Base-by-base conservation (phyloP, 2,888 invertebrate genomes). In the Campoplex capitator region DNA sequence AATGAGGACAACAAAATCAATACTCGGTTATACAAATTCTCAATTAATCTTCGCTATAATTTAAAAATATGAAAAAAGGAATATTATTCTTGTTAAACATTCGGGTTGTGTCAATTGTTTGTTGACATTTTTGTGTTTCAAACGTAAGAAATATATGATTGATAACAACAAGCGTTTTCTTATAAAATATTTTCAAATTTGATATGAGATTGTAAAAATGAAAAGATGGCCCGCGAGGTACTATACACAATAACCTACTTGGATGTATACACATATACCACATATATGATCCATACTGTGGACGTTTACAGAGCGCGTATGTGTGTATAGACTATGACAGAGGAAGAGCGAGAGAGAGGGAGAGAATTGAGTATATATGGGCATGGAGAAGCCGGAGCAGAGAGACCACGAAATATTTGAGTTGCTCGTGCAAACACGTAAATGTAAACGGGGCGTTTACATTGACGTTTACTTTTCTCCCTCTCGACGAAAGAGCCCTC, bases 391-490 rank as follows among this genome's bases (percentile, higher is more conserved):
- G 85, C 87, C 82, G 86, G 83, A 90, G 91, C 91, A 90, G 89
- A 90, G 89, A 89, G 89, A 90, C 92, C 90, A 91, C 93, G 94
- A 94, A 94, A 94, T 94, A 94, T 94, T 94, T 94, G 94, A 94
- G 93, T 93, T 93, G 91, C 92, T 93, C 90, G 90, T 58, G 92
- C 93, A 94, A 94, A 94, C 93, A 94, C 92, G 93, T 93, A 91
- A 93, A 94, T 94, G 94, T 93, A 94, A 94, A 94, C 94, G 92
- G 92, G 89, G 90, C 91, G 93, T 93, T 93, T 94, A 93, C 93
- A 92, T 89, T 92, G 91, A 82, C 94, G 94, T 94, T 94, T 94
- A 92, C 94, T 94, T 93, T 94, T 91, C 93, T 91, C 92, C 91
- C 92, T 90, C 91, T 90, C 90, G 88, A 89, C 82, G 88, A 83